Evolutionary conservation across 1,140 invertebrate genomes (phyloP).

Genomic region (Bradynema listronoti): DNA sequence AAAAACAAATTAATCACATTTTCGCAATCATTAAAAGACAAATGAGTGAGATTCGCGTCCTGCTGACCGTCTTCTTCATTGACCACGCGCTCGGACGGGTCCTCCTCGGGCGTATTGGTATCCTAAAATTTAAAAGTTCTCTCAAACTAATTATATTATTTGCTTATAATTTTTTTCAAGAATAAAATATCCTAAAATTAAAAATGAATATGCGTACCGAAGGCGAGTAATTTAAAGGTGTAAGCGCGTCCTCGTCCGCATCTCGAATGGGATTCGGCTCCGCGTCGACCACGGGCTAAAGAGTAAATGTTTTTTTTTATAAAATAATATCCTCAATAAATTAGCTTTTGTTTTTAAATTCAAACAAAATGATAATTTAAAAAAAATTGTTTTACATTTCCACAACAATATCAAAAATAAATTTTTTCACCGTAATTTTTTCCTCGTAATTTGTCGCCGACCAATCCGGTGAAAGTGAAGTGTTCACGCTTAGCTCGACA

Average conservation of each 20-base stretch:
- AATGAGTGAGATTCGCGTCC: neutral
- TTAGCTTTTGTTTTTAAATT: slow-evolving; percentile 2
- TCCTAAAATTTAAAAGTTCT: slow-evolving; percentile 32
- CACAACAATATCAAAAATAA: neutral
- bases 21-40: slow-evolving; percentile 24
- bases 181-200: neutral
- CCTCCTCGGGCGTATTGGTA: slow-evolving; percentile 35
- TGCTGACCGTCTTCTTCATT: neutral
- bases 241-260: slow-evolving; percentile 30
- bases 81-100: neutral
- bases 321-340: neutral
- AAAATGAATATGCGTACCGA: slow-evolving; percentile 29
- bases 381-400: neutral
- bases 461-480: neutral
- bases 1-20: neutral
- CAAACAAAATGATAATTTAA: slow-evolving; percentile 7
- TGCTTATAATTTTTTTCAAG: neutral
- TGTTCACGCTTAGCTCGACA: neutral
- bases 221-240: slow-evolving; percentile 40
- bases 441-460: neutral
- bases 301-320: neutral
- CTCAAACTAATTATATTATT: neutral
- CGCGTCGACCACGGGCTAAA: slow-evolving; percentile 32
- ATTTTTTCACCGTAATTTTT: neutral
- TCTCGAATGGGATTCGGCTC: slow-evolving; percentile 51